A percentile compares a stretch with the other conserved stretches of the same genome.
These are phyloP conservation scores for Drosophila mulleri DNA, from an alignment of 2,888 invertebrate genomes.

Conservation along the genomic window DNA sequence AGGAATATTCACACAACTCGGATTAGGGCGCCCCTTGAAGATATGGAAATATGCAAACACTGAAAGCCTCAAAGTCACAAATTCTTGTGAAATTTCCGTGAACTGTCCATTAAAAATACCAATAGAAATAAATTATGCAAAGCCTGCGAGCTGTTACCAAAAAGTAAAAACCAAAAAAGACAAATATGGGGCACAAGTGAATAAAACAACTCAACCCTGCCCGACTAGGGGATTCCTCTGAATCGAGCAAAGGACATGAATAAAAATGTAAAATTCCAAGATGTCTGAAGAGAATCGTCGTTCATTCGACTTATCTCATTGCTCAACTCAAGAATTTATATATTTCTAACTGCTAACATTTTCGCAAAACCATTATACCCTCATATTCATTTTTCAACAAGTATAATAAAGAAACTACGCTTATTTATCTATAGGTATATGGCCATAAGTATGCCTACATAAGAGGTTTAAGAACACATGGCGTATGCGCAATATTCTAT, in stretches of 20 bases:
- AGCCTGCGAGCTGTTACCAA: slow-evolving; percentile 9
- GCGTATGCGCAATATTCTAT: slow-evolving; percentile 27
- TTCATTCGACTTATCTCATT: too few species aligned
- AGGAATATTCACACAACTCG: neutral
- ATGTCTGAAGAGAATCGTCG: too few species aligned
- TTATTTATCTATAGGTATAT: neutral
- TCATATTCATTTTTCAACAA: too few species aligned
- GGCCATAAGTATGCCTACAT: neutral
- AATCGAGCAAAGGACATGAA: too few species aligned
- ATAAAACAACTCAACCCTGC: neutral
- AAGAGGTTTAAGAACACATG: neutral
- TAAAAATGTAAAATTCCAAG: too few species aligned
- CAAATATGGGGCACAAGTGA: neutral
- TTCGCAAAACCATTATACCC: too few species aligned
- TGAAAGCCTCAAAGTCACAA: neutral
- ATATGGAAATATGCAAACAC: neutral
- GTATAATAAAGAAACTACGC: too few species aligned
- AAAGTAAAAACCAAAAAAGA: slow-evolving; percentile 5
- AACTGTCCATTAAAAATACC: slow-evolving; percentile 12
- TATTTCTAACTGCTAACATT: too few species aligned
- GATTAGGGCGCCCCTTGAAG: neutral
- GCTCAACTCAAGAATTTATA: too few species aligned
- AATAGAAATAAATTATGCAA: slow-evolving; percentile 24
- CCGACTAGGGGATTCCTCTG: too few species aligned
- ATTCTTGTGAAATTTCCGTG: neutral